Percentiles rank a stretch among this genome's conserved stretches.
Evolutionary conservation across 2,113 vertebrate species (phyloP).

Genomic region (Oreochromis aureus): DNA sequence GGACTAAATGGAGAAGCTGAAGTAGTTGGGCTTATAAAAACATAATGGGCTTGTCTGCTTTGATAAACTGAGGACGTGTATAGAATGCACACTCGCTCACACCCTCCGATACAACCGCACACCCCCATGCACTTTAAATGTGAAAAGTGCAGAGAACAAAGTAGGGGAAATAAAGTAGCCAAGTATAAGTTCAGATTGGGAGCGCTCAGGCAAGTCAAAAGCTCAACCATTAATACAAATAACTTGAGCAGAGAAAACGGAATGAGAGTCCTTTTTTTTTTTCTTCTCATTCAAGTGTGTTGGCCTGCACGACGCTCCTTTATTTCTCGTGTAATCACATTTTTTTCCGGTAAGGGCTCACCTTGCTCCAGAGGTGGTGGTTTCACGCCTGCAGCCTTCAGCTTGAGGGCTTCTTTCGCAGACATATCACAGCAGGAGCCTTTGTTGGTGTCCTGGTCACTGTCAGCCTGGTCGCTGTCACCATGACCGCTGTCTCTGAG

Average conservation of each 20-base stretch:
- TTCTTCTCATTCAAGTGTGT: not conserved
- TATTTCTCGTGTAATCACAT: not conserved
- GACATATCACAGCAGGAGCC: conserved; percentile 99
- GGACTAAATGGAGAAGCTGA: conserved; percentile 75
- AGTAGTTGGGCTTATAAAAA: conserved; percentile 79
- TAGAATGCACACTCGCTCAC: conserved; percentile 49
- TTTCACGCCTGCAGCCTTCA: conserved; percentile 93
- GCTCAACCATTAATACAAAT: conserved; percentile 11
- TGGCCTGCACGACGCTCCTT: not conserved
- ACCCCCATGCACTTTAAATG: conserved; percentile 10
- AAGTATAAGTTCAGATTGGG: conserved; percentile 12
- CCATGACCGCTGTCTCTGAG: conserved; percentile 99
- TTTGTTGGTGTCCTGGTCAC: conserved; percentile 99
- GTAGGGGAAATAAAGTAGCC: conserved; percentile 24
- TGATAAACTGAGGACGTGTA: conserved; percentile 69
- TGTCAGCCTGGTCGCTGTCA: conserved; percentile 99
- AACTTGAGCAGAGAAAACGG: not conserved
- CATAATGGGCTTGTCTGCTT: conserved; percentile 75
- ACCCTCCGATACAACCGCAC: conserved; percentile 3
- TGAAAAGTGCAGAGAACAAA: conserved; percentile 45
- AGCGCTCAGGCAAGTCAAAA: conserved; percentile 1
- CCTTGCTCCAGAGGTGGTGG: conserved; percentile 94
- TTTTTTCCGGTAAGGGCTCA: conserved; percentile 73
- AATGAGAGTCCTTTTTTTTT: not conserved
- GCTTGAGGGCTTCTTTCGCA: conserved; percentile 97